A percentile compares a stretch with the other conserved stretches of the same genome.
Conservation (phyloP, 2,888 invertebrate species). For the Linhomoeus sp. region DNA sequence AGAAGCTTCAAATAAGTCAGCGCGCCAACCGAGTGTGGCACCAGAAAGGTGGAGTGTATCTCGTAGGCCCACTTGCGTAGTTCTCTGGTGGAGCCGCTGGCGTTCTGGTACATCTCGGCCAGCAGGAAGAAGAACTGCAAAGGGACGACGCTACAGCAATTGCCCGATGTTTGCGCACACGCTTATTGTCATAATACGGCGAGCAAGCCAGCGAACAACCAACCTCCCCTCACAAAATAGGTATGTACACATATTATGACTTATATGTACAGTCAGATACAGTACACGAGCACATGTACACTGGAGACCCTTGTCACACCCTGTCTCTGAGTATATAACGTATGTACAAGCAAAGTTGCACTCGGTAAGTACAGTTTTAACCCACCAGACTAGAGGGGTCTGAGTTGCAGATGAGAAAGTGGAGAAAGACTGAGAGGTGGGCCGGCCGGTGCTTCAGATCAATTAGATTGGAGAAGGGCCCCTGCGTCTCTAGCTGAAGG, state of each 20-base stretch:
- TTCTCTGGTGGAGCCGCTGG: conserved; percentile 53
- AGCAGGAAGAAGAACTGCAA: conserved; percentile 59
- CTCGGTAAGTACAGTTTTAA: no score
- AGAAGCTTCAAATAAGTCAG: not conserved
- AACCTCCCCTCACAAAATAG: no score
- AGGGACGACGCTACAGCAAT: no score
- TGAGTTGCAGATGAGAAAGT: conserved; percentile 62
- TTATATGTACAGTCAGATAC: no score
- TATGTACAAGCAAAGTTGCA: no score
- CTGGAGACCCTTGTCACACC: no score
- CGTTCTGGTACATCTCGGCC: conserved; percentile 59
- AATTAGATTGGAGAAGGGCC: conserved; percentile 64
- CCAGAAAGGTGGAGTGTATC: conserved; percentile 84
- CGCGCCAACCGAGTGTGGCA: conserved; percentile 34
- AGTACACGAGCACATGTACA: no score
- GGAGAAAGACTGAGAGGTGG: conserved; percentile 79
- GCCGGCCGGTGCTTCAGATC: conserved; percentile 64
- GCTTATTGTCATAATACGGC: no score
- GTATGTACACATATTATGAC: no score
- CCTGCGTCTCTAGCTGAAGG: conserved; percentile 55
- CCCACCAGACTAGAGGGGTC: conserved; percentile 55
- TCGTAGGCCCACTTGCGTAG: conserved; percentile 97
- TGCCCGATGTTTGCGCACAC: no score
- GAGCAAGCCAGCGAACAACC: no score
- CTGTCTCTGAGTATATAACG: no score